Evolutionary conservation across 2,797 vertebrate genomes (phyloP), one percentile per base, ranked within the genome.

Genomic region (Lycodopsis pacificus): DNA sequence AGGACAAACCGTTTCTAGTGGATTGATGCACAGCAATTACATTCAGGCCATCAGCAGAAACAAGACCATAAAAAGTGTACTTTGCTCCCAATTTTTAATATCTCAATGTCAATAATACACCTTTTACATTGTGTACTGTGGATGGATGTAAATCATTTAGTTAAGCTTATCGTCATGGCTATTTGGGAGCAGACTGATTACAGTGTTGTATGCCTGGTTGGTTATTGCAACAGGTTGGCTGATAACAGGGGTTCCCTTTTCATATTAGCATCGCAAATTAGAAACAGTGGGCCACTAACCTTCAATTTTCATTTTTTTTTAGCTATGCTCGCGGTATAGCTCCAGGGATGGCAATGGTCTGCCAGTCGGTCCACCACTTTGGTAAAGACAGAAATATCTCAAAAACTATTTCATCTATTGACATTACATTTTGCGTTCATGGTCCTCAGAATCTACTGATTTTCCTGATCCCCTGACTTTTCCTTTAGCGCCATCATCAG

Each of bases 1-100:
- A 90, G 88, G 89, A 91, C 83, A 32, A 83, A 61, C 67, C 77
- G 68, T 68, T 77, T 86, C 34, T 77, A 56, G 44, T 66, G 68
- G 74, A 66, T 57, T 67, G 78, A 84, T 32, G 74, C 74, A 68
- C 65, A 22, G 68, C 59, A 11, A 30, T 73, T 65, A 14, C 30
- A 51, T 64, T 71, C 70, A 72, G 44, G 27, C 58, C 22, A 73
- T 53, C 27, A 44, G 65, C 48, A 40, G 61, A 59, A 76, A 73
- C 40, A 9, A 53, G 54, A 78, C 25, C 61, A 27, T 27, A 59
- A 38, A 38, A 66, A 19, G 54, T 68, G 38, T 61, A 46, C 66
- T 71, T 67, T 66, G 51, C 17, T 11, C 17, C 38, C 7, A 40
- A 46, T 65, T 32, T 57, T 64, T 34, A 59, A 38, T 46, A 19